phyloP scores from a whole-genome alignment of 2,888 invertebrate genomes.

The Thecophora atra region DNA sequence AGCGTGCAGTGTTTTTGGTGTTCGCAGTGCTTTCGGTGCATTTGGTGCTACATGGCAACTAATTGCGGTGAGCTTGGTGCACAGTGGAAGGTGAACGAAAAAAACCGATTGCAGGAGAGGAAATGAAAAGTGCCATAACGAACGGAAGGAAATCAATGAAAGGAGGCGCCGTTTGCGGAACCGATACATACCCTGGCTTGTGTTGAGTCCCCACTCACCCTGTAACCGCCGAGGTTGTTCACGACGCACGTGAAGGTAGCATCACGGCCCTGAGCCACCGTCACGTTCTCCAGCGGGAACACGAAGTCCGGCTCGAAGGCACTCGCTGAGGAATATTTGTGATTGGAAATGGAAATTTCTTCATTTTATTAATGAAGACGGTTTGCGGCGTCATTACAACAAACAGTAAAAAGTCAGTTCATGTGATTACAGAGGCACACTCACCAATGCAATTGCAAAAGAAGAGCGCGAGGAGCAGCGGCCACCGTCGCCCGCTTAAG shows the following conservation, averaged over 20 bases:
- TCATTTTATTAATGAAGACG: slow-evolving; percentile 56
- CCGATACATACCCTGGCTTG: slow-evolving; percentile 86
- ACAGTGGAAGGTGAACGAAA: slow-evolving; percentile 19
- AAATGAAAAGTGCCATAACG: slow-evolving; percentile 28
- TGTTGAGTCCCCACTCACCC: slow-evolving; percentile 87
- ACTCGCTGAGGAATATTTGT: slow-evolving; percentile 67
- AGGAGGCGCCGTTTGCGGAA: slow-evolving; percentile 53
- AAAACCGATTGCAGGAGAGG: slow-evolving; percentile 37
- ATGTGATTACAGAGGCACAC: slow-evolving; percentile 39
- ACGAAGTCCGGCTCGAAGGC: slow-evolving; percentile 80
- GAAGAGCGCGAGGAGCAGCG: slow-evolving; percentile 56
- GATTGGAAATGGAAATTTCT: slow-evolving; percentile 63
- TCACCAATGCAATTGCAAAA: slow-evolving; percentile 64
- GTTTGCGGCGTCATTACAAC: slow-evolving; percentile 47
- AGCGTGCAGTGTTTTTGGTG: not conserved
- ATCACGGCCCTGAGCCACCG: slow-evolving; percentile 80
- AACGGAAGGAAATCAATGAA: slow-evolving; percentile 3
- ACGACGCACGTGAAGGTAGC: slow-evolving; percentile 83
- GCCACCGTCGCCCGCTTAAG: slow-evolving; percentile 53
- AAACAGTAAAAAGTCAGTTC: slow-evolving; percentile 14
- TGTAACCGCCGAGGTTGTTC: slow-evolving; percentile 79
- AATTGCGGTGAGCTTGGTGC: not conserved
- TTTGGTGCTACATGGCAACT: not conserved
- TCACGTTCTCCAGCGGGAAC: slow-evolving; percentile 79
- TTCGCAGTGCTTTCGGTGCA: not conserved